These are phyloP conservation scores for Subanguina moxae DNA, from an alignment of 1,140 invertebrate species.

Conservation along the genomic window DNA sequence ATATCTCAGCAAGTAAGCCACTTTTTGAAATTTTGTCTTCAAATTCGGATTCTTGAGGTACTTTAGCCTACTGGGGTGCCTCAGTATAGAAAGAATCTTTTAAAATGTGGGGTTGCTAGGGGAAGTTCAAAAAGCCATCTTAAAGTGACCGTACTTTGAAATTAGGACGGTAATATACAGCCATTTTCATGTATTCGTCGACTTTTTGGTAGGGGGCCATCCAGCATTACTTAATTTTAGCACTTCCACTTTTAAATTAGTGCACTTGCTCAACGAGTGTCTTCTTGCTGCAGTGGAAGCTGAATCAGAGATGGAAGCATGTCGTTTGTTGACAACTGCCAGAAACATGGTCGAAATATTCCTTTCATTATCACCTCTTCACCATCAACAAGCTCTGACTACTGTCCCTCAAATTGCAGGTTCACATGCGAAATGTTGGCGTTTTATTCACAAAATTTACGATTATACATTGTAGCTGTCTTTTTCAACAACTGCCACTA, in stretches of 20 bases:
- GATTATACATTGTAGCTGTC: conserved; percentile 31
- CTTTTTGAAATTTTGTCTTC: neutral
- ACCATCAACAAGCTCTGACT: conserved; percentile 34
- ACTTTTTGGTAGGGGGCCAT: too few species aligned
- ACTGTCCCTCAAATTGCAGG: conserved; percentile 41
- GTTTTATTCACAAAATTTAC: conserved; percentile 18
- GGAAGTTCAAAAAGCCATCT: too few species aligned
- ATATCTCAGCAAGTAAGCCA: too few species aligned
- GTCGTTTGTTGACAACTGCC: conserved; percentile 34
- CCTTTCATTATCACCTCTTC: conserved; percentile 19
- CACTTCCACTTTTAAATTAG: conserved; percentile 35
- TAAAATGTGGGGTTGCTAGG: too few species aligned
- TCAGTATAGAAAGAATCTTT: too few species aligned
- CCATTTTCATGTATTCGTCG: too few species aligned
- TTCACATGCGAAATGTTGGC: too few species aligned
- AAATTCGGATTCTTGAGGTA: too few species aligned
- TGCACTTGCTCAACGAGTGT: conserved; percentile 26
- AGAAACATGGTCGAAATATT: conserved; percentile 41
- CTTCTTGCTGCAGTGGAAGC: conserved; percentile 24
- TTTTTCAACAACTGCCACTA: conserved; percentile 46
- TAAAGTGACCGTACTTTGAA: too few species aligned
- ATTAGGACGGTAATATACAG: too few species aligned
- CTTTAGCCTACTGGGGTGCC: too few species aligned
- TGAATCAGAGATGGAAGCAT: conserved; percentile 29
- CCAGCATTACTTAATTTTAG: too few species aligned